Base-by-base conservation (phyloP, 2,888 invertebrate genomes). In the Hypsopygia costalis region DNA sequence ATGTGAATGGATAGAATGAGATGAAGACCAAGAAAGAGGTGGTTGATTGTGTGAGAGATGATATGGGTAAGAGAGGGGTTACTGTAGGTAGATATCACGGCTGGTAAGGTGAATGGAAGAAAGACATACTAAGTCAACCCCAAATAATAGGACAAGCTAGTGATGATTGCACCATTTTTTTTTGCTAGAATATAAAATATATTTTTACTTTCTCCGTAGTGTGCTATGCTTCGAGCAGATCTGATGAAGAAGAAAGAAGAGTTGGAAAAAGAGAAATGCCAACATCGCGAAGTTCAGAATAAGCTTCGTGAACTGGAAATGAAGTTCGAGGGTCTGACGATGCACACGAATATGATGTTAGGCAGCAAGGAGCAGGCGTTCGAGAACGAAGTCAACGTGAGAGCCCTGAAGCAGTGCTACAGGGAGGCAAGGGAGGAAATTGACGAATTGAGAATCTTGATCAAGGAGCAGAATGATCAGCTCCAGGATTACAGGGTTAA, bases 401-500 rank as follows among this genome's bases (percentile, higher is more conserved):
- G 80, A 7, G 60, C 81, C 0, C 47, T 87, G 31, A 86, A 85
- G 49, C 81, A 80, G 90, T 82, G 93, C 91, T 77, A 93, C 90
- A 69, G 81, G 80, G 67, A 93, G 87, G 75, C 93, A 62, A 72
- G 78, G 72, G 69, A 87, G 76, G 72, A 88, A 44, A 80, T 88
- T 4, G 93, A 93, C 10, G 93, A 93, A 54, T 59, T 92, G 31
- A 77, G 92, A 34, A 81, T 83, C 0, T 64, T 92, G 12, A 87
- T 93, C 57, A 91, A 92, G 52, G 93, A 94, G 51, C 92, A 93
- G 58, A 91, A 92, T 38, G 82, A 86, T 5, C 93, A 93, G 66
- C 62, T 93, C 6, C 93, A 93, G 49, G 93, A 93, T 55, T 94
- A 94, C 61, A 86, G 93, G 37, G 92, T 92, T 46, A 94, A 93